phyloP scores from a whole-genome alignment of 2,888 invertebrate genomes.

The Xestia c-nigrum region DNA sequence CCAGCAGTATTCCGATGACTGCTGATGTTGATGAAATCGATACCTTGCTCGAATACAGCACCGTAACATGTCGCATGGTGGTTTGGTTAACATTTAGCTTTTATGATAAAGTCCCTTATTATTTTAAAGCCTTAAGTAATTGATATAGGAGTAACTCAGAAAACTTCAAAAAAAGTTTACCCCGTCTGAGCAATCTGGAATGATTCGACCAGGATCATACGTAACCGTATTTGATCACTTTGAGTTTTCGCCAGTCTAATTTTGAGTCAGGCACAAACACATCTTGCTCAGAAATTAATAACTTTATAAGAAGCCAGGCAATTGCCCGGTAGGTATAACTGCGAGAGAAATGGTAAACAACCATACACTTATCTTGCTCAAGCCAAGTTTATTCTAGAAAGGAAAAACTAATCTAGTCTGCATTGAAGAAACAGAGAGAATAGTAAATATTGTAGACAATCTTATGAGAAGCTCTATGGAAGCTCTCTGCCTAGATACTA shows the following conservation, averaged over 20 bases:
- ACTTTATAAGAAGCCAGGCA: background rate
- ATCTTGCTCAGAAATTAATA: background rate
- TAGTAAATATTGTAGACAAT: slow-evolving; percentile 34
- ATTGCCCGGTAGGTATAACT: background rate
- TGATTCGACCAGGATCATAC: background rate
- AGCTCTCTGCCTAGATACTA: background rate
- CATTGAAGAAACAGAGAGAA: slow-evolving; percentile 8
- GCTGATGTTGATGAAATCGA: background rate
- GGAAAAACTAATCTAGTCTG: slow-evolving; percentile 25
- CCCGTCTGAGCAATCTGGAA: too few relatives aligned
- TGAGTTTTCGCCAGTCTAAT: too few relatives aligned
- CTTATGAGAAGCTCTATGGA: background rate
- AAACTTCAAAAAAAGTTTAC: too few relatives aligned
- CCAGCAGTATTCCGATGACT: background rate
- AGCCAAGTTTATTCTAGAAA: slow-evolving; percentile 23
- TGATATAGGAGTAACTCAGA: too few relatives aligned
- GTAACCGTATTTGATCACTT: too few relatives aligned
- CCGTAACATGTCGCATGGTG: background rate
- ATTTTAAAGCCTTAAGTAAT: too few relatives aligned
- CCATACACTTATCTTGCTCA: slow-evolving; percentile 20
- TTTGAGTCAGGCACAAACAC: background rate
- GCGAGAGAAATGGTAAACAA: slow-evolving; percentile 22
- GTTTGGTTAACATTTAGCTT: too few relatives aligned
- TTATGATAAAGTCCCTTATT: too few relatives aligned
- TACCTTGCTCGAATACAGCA: background rate